phyloP scores from a whole-genome alignment of 2,113 vertebrate genomes.

The Cathartes aura region DNA sequence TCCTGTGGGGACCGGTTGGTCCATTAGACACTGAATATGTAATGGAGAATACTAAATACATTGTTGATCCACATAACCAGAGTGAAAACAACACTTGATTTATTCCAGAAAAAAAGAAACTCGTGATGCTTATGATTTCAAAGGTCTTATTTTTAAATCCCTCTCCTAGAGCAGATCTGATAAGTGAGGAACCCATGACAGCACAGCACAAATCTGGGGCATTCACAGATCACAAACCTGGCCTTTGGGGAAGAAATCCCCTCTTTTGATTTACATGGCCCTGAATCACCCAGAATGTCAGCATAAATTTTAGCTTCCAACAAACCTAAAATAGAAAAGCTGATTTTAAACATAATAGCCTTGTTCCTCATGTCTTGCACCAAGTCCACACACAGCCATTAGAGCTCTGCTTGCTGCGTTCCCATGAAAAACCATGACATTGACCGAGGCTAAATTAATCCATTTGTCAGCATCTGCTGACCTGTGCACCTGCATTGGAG shows the following conservation, averaged over 20 bases:
- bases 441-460: background rate
- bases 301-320: background rate
- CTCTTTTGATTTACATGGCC: background rate
- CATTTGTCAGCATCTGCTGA: constrained; percentile 27
- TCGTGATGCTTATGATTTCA: background rate
- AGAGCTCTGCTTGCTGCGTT: background rate
- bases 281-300: background rate
- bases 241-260: background rate
- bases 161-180: background rate
- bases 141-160: background rate
- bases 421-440: background rate
- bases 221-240: background rate
- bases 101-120: background rate
- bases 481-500: background rate
- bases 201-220: background rate
- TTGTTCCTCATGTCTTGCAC: background rate
- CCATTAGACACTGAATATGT: background rate
- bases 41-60: background rate
- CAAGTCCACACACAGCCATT: background rate
- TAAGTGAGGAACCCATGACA: background rate
- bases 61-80: background rate
- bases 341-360: background rate
- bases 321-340: background rate
- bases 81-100: background rate
- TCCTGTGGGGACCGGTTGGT: background rate